These are phyloP conservation scores for Etheostoma cragini DNA, from an alignment of 2,113 vertebrate genomes.

Conservation along the genomic window DNA sequence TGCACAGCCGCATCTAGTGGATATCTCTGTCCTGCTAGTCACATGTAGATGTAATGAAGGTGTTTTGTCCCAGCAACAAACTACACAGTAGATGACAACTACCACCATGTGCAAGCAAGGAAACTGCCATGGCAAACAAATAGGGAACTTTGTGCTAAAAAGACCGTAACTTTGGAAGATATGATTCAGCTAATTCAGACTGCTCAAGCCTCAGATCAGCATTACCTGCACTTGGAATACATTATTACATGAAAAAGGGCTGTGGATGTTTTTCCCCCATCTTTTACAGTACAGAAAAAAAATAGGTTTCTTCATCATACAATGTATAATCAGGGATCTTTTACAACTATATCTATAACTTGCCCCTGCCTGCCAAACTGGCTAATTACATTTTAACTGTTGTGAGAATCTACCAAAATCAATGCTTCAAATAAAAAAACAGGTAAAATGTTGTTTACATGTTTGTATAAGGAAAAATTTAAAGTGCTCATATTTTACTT, in stretches of 20 bases:
- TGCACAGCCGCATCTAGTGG: background rate
- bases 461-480: background rate
- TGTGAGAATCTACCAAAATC: background rate
- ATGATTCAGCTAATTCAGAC: background rate
- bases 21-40: background rate
- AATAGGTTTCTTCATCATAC: background rate
- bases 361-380: background rate
- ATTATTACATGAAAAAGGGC: background rate
- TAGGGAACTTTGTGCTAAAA: background rate
- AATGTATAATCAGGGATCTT: background rate
- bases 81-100: accelerated
- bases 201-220: background rate
- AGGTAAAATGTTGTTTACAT: background rate
- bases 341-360: background rate
- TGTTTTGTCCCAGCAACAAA: background rate
- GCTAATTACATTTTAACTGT: background rate
- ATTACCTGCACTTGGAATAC: background rate
- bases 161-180: background rate
- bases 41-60: background rate
- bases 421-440: background rate
- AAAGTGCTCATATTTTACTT: background rate
- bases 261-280: background rate
- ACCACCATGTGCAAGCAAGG: background rate
- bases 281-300: background rate
- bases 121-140: background rate